phyloP scores from a whole-genome alignment of 2,797 vertebrate species.

The Rhabdomys pumilio region DNA sequence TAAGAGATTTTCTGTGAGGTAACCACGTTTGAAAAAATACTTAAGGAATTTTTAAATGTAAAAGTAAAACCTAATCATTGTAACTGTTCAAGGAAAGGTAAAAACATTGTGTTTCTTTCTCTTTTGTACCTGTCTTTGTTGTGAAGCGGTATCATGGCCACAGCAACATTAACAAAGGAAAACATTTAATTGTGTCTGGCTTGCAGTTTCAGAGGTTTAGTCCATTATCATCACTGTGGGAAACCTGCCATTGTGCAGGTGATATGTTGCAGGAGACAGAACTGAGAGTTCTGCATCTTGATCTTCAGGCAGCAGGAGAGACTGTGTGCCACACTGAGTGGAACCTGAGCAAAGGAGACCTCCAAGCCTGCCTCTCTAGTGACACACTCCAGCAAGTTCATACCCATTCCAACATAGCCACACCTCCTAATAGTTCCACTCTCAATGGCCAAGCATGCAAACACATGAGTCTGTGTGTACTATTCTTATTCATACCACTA shows the following conservation, averaged over 20 bases:
- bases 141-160: background rate
- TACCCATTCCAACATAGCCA: background rate
- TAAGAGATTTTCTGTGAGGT: background rate
- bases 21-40: constrained; percentile 20
- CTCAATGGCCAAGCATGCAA: background rate
- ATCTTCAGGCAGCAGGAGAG: background rate
- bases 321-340: background rate
- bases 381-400: background rate
- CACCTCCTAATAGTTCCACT: background rate
- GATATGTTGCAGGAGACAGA: too few relatives aligned
- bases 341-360: background rate
- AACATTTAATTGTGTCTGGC: too few relatives aligned
- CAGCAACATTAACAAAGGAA: background rate
- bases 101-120: background rate
- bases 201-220: too few relatives aligned
- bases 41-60: background rate
- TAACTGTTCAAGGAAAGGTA: background rate
- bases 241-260: too few relatives aligned
- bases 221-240: too few relatives aligned
- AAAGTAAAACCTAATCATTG: background rate
- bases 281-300: background rate
- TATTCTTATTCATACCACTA: background rate
- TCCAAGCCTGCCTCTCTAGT: background rate
- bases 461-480: background rate
- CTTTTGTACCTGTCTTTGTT: background rate